These are phyloP conservation scores for Porites evermanni DNA, from an alignment of 92 coral and sea anemone genomes.

Conservation along the genomic window DNA sequence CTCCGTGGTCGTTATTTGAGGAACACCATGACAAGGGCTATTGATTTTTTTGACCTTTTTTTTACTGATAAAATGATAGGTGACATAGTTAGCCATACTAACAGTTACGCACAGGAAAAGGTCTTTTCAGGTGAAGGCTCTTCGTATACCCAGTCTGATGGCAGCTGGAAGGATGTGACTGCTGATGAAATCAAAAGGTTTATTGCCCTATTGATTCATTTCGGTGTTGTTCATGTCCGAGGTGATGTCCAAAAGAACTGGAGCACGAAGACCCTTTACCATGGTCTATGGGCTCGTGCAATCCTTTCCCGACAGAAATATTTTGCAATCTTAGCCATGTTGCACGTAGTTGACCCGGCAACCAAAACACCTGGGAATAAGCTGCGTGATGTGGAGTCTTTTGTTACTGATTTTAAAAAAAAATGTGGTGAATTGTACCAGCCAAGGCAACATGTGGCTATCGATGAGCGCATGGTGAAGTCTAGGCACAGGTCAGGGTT, in stretches of 20 bases:
- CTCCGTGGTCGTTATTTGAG: background rate
- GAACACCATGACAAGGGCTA: background rate
- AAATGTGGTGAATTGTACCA: no score
- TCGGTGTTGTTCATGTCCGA: constrained; percentile 15
- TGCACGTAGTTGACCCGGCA: no score
- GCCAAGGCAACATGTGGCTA: no score
- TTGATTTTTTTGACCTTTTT: background rate
- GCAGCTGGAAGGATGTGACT: constrained; percentile 14
- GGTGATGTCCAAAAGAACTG: constrained; percentile 16
- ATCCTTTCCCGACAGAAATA: no score
- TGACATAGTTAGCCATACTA: background rate
- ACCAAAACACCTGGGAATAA: no score
- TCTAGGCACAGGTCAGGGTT: no score
- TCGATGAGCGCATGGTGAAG: no score
- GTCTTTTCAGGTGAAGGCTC: constrained; percentile 4
- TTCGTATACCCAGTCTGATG: constrained; percentile 15
- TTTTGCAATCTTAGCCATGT: no score
- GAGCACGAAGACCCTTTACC: constrained; percentile 19
- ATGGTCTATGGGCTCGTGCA: background rate
- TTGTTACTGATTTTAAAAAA: no score
- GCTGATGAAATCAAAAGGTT: constrained; percentile 23
- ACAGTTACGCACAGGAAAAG: constrained; percentile 12
- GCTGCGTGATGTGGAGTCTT: no score
- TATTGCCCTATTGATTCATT: constrained; percentile 17
- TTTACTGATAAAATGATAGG: background rate